A percentile compares a stretch with the other conserved stretches of the same genome.
Conservation (phyloP, 2,888 invertebrate species). For the Protonemura montana region DNA sequence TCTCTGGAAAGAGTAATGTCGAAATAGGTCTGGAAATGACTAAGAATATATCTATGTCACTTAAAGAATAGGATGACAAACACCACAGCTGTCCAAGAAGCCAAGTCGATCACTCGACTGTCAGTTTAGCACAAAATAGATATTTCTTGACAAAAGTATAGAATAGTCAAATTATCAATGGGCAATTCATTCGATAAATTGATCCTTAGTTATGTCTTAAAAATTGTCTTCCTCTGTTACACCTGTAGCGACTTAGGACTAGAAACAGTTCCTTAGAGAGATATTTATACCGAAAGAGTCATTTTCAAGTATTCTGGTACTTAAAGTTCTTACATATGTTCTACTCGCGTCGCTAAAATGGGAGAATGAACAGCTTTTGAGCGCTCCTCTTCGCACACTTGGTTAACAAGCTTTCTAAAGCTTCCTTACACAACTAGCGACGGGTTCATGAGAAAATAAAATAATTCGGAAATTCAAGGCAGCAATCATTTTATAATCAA, state of each 20-base stretch:
- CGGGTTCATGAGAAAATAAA: not conserved
- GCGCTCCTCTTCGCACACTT: not conserved
- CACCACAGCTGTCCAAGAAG: not conserved
- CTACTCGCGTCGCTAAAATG: no score
- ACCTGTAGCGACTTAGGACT: no score
- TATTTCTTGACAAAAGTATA: not conserved
- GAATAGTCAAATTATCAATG: not conserved
- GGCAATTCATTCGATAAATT: not conserved
- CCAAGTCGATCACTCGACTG: not conserved
- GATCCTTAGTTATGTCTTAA: not conserved
- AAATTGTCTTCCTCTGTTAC: not conserved
- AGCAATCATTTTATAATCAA: constrained; percentile 22
- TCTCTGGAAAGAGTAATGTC: not conserved
- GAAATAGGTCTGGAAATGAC: not conserved
- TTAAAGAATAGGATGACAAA: constrained; percentile 21
- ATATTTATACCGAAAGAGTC: no score
- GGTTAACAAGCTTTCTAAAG: not conserved
- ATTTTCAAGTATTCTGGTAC: no score
- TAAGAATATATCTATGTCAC: constrained; percentile 13
- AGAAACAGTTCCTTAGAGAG: no score
- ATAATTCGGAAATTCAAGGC: not conserved
- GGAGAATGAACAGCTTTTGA: no score
- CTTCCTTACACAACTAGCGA: not conserved
- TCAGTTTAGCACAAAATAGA: not conserved
- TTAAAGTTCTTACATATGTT: no score